Percentiles rank a stretch among this genome's conserved stretches.
Conservation (phyloP, 2,113 vertebrate genomes). For the Parotia lawesii region DNA sequence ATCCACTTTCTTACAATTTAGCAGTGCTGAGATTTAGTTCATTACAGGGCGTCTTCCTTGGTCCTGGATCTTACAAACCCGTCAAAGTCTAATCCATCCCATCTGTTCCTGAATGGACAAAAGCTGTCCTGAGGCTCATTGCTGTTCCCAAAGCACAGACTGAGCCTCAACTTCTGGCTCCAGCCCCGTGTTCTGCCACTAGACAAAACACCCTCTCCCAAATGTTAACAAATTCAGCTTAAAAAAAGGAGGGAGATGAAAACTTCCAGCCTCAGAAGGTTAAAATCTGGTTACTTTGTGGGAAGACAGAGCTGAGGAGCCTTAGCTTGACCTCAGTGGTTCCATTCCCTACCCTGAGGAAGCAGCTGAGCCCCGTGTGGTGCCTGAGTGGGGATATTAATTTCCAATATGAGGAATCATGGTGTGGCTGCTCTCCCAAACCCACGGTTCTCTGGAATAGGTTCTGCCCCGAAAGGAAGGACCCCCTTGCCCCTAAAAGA, state of each 20-base stretch:
- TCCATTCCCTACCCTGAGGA: not conserved
- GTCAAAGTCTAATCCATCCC: not conserved
- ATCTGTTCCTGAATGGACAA: not conserved
- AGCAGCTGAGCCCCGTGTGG: not conserved
- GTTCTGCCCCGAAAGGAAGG: not conserved
- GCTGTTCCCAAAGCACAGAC: not conserved
- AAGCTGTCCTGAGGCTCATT: not conserved
- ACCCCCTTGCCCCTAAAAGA: not conserved
- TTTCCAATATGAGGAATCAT: not conserved
- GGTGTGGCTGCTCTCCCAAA: not conserved
- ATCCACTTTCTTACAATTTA: not conserved
- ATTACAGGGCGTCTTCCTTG: not conserved
- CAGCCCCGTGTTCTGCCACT: not conserved
- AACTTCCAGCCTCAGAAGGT: not conserved
- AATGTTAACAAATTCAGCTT: not conserved
- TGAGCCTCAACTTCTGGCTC: not conserved
- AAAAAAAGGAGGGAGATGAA: not conserved
- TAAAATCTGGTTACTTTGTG: not conserved
- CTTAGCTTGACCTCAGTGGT: not conserved
- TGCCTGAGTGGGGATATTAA: not conserved
- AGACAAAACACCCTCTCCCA: not conserved
- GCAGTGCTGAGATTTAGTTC: not conserved
- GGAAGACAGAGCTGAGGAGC: not conserved
- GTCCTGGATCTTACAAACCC: not conserved
- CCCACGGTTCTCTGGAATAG: fast-evolving